These are phyloP conservation scores for Eilema depressum DNA, from an alignment of 2,888 invertebrate species.

Conservation along the genomic window DNA sequence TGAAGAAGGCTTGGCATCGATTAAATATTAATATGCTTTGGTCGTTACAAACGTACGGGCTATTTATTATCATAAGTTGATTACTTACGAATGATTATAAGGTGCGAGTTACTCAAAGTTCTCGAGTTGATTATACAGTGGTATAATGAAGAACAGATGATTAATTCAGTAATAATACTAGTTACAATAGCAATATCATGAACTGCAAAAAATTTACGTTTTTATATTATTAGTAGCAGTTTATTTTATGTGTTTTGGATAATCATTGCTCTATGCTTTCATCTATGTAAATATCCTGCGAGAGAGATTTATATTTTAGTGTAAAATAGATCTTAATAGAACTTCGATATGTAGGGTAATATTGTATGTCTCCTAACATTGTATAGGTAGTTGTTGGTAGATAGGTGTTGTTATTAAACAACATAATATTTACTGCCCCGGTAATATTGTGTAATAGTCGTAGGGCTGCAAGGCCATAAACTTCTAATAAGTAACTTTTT, in stretches of 20 bases:
- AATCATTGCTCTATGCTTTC: neutral
- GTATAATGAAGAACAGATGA: neutral
- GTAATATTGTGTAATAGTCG: too few species aligned
- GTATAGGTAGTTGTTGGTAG: too few species aligned
- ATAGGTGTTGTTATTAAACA: too few species aligned
- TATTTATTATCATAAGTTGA: slow-evolving; percentile 15
- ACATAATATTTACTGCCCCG: neutral
- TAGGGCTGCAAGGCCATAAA: too few species aligned
- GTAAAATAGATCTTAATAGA: neutral
- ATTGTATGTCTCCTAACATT: too few species aligned
- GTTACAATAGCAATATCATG: neutral
- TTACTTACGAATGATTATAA: slow-evolving; percentile 9
- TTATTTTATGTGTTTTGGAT: neutral
- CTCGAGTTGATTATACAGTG: slow-evolving; percentile 7
- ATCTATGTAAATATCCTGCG: neutral
- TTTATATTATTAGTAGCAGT: neutral
- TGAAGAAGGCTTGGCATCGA: neutral
- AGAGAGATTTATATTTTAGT: neutral
- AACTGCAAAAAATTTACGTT: neutral
- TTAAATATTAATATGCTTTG: slow-evolving; percentile 5
- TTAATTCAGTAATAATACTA: neutral
- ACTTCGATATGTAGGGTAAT: too few species aligned
- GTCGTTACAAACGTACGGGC: neutral
- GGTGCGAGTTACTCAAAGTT: slow-evolving; percentile 12
- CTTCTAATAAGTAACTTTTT: too few species aligned